Evolutionary conservation across 2,888 invertebrate species (phyloP), one percentile per base, ranked within the genome.

Genomic region (Aelia acuminata): DNA sequence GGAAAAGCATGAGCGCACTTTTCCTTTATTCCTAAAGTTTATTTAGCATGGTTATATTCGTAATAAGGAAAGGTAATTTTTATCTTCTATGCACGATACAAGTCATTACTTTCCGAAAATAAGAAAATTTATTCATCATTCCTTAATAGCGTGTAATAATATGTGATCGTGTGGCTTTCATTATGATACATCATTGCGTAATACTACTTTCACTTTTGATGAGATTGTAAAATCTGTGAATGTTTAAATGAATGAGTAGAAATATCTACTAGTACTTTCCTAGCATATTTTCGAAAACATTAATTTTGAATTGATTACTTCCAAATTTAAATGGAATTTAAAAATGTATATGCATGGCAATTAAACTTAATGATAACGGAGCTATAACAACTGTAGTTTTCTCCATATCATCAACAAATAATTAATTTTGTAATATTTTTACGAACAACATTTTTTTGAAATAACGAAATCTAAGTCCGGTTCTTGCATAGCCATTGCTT

Each of bases 171-270:
- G 31, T 20, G 31, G 63, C 63, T 70, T 70, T 18, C 63, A 70
- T n/a, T n/a, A n/a, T 70, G 63, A 70, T 35, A 70, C 63, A 70
- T 70, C 63, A 35, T 70, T 70, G 63, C 63, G 63, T 70, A 70
- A 70, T 70, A 20, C 15, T 0, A 35, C 63, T 70, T 70, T 70
- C 63, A 70, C 63, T 70, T 70, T 20, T 70, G 63, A 70, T 70
- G 63, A 70, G 31, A 35, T 18, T 20, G 35, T 70, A 18, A 7
- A 63, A 35, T 63, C 18, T 0, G 31, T 35, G 20, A 35, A 35
- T 10, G 35, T 20, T 70, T 20, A 18, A 70, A 13, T 0, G 26
- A 70, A 2, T 0, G 15, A 7, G 26, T 15, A 63, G 26, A 15
- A 63, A 31, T n/a, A 31, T 31, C 31, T 63, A 31, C n/a, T n/a